Evolutionary conservation across 1,140 invertebrate species (phyloP), one percentile per base, ranked within the genome.

Genomic region (Drosophila jambulina): DNA sequence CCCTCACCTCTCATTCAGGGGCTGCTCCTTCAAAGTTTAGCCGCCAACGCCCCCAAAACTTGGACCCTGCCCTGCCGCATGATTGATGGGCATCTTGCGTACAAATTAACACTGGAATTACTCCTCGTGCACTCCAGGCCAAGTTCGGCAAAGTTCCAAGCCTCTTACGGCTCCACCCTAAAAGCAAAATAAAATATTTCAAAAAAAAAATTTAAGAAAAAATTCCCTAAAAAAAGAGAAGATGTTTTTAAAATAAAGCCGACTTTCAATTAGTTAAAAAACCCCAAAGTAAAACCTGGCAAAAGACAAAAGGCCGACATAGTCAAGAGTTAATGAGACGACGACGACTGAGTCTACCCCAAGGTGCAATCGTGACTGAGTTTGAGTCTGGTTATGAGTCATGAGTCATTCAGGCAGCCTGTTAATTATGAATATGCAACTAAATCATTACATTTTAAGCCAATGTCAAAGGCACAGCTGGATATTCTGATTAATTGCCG

Each of bases 41-140:
- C 80, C 83, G 83, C 80, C 84, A 75, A 88, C 84, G 84, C 84
- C 84, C 85, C 78, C 69, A 83, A 78, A 80, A 78, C 46, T 48
- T 72, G 40, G 63, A 61, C 19, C 49, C 49, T 19, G n/a, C 49
- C 53, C 43, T 48, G 46, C 25, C 72, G 48, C 51, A 81, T 90
- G 85, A 90, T 90, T 90, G 86, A 90, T 90, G 85, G 75, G 54
- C 75, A 90, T 78, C 84, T 83, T 72, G 78, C 70, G 75, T 71
- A 90, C 85, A 85, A 90, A 90, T 90, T 90, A 90, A 91, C 85
- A 90, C 85, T 78, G 85, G 85, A 82, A 90, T 88, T 88, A 88
- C 85, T 81, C 82, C 64, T 65, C 43, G 32, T 57, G 64, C 75
- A 69, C 68, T 63, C 57, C 42, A 29, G 65, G 63, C 45, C 40